Evolutionary conservation across 2,888 invertebrate genomes (phyloP).

Genomic region (Erebia ligea): DNA sequence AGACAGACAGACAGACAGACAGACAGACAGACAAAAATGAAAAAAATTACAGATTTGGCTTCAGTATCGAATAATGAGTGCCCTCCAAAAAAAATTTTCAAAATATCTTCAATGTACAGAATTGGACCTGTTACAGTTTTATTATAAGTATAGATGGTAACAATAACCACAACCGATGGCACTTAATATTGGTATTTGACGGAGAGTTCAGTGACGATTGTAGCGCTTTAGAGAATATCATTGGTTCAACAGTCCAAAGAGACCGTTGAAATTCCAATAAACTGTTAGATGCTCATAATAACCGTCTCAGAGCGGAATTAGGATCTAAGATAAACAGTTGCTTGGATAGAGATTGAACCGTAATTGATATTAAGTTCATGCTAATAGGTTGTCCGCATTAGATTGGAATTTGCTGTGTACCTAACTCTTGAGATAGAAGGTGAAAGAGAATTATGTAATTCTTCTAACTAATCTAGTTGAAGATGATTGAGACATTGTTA

Average conservation of each 20-base stretch:
- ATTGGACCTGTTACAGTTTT: too few relatives aligned
- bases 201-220: too few relatives aligned
- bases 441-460: slow-evolving; percentile 9
- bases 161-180: too few relatives aligned
- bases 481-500: not conserved
- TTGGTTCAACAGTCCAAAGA: not conserved
- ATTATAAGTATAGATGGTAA: too few relatives aligned
- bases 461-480: too few relatives aligned
- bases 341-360: slow-evolving; percentile 10
- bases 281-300: not conserved
- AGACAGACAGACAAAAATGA: too few relatives aligned
- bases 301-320: slow-evolving; percentile 1
- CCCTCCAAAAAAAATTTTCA: too few relatives aligned
- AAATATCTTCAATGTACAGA: too few relatives aligned
- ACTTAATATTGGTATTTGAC: too few relatives aligned
- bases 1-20: too few relatives aligned
- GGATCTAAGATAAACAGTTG: slow-evolving; percentile 12
- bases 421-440: not conserved
- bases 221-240: not conserved
- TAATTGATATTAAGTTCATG: slow-evolving; percentile 16
- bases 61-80: too few relatives aligned
- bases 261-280: not conserved
- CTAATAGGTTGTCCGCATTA: slow-evolving; percentile 16
- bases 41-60: too few relatives aligned
- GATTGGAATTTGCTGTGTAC: not conserved